Conservation (phyloP, 2,797 vertebrate genomes). For the Echeneis naucrates region DNA sequence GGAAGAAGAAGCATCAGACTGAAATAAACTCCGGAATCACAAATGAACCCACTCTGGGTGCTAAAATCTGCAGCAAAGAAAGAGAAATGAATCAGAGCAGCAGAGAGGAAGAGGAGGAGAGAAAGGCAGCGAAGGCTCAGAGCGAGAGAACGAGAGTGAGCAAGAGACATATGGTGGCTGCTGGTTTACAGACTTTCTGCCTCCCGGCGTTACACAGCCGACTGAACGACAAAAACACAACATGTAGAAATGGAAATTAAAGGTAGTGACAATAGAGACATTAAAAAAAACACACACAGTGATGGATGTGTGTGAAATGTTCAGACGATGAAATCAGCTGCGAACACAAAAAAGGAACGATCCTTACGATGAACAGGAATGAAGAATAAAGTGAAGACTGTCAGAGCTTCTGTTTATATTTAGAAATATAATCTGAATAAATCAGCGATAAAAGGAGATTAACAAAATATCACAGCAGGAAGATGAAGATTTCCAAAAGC, state of each 20-base stretch:
- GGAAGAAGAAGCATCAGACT: neutral
- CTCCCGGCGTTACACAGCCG: slow-evolving; percentile 58
- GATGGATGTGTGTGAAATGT: slow-evolving; percentile 10
- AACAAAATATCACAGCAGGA: neutral
- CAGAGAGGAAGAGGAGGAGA: neutral
- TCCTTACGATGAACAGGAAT: neutral
- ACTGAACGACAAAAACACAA: slow-evolving; percentile 53
- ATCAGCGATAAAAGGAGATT: slow-evolving; percentile 17
- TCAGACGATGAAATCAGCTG: neutral
- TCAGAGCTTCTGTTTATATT: slow-evolving; percentile 4
- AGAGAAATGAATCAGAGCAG: slow-evolving; percentile 39
- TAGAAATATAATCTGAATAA: neutral
- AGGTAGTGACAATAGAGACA: slow-evolving; percentile 59
- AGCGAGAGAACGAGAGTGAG: slow-evolving; percentile 54
- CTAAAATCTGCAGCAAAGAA: no score
- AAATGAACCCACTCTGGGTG: neutral
- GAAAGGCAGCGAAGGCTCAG: slow-evolving; percentile 25
- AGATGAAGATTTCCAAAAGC: neutral
- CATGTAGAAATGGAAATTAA: slow-evolving; percentile 60
- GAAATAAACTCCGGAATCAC: no score
- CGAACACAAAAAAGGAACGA: neutral
- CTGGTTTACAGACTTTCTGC: slow-evolving; percentile 66
- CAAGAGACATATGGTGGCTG: slow-evolving; percentile 68
- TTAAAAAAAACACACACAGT: neutral
- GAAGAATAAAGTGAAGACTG: no score